These are phyloP conservation scores for Ormyrus labotus DNA, from an alignment of 2,888 invertebrate genomes.

Conservation along the genomic window DNA sequence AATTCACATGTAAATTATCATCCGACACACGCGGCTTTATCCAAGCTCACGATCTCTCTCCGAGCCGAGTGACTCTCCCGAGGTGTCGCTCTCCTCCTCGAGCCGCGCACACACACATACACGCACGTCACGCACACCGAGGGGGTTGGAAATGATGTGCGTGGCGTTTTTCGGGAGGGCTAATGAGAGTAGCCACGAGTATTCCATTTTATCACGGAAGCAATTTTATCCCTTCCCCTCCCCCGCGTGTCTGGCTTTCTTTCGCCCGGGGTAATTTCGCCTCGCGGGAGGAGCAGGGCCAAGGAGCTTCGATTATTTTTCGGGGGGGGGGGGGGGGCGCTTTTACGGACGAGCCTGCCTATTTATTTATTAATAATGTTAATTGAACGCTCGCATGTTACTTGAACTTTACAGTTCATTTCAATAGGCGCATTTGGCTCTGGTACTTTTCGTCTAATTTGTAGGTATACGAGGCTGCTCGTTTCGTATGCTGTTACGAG, in stretches of 20 bases:
- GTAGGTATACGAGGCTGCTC: too few species aligned
- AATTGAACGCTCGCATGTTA: slow-evolving; percentile 42
- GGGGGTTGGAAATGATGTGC: not conserved
- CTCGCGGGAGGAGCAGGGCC: not conserved
- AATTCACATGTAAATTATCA: slow-evolving; percentile 47
- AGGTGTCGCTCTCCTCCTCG: slow-evolving; percentile 27
- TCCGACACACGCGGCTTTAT: slow-evolving; percentile 14
- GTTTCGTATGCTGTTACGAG: too few species aligned
- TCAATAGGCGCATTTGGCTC: too few species aligned
- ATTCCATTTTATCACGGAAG: slow-evolving; percentile 49
- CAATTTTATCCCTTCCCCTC: slow-evolving; percentile 1
- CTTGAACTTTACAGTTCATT: not conserved
- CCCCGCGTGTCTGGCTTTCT: not conserved
- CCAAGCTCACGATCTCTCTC: not conserved
- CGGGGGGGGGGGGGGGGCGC: not conserved
- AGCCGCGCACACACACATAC: not conserved
- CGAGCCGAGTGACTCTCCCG: not conserved
- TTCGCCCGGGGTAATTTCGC: slow-evolving; percentile 16
- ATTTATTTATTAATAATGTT: slow-evolving; percentile 45
- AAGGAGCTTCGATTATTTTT: slow-evolving; percentile 22
- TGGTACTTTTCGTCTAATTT: too few species aligned
- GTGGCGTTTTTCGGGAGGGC: slow-evolving; percentile 12
- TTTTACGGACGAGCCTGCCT: not conserved
- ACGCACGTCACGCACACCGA: not conserved
- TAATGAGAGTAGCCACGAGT: slow-evolving; percentile 44